Conservation (phyloP, 2,797 vertebrate genomes). For the Numenius phaeopus region DNA sequence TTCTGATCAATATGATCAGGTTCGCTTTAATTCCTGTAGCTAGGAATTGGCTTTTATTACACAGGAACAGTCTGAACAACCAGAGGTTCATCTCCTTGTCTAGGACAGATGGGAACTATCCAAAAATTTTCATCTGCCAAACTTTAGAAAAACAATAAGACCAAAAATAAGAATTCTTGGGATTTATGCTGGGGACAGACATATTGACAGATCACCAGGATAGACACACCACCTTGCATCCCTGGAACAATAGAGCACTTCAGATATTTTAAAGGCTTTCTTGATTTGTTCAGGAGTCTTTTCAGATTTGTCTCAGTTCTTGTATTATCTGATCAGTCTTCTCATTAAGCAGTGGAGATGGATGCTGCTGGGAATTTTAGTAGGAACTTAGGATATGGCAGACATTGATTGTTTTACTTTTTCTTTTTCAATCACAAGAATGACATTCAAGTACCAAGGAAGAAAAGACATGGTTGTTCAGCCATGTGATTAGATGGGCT, state of each 20-base stretch:
- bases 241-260: background rate
- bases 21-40: background rate
- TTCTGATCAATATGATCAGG: background rate
- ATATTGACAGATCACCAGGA: background rate
- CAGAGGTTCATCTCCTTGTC: background rate
- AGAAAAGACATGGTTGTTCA: slow-evolving; percentile 63
- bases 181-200: background rate
- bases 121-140: background rate
- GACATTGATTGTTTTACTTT: background rate
- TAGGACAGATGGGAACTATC: background rate
- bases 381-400: background rate
- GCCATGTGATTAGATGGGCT: background rate
- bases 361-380: background rate
- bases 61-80: background rate
- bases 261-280: background rate
- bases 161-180: background rate
- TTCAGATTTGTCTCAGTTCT: background rate
- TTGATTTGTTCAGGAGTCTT: background rate
- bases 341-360: background rate
- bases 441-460: slow-evolving; percentile 48
- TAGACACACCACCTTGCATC: background rate
- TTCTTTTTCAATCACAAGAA: slow-evolving; percentile 3
- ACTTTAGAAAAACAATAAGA: background rate
- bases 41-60: background rate
- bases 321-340: background rate